phyloP scores from a whole-genome alignment of 2,888 invertebrate species.

The Gandaritis pyraliata region DNA sequence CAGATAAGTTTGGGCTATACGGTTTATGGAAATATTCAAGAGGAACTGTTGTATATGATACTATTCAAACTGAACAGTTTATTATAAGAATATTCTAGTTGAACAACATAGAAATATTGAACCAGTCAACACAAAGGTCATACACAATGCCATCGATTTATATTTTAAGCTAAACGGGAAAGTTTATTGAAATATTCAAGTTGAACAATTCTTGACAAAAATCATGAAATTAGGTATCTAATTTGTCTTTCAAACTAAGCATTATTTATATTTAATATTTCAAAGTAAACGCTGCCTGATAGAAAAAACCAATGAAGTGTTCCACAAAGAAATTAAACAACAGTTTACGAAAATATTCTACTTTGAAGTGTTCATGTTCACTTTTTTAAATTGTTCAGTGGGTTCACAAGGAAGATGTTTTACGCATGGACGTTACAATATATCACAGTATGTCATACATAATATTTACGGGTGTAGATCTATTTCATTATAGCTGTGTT shows the following conservation, averaged over 20 bases:
- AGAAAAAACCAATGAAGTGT: too few species aligned
- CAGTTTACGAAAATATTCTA: conserved; percentile 11
- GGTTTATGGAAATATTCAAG: background rate
- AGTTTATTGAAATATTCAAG: too few species aligned
- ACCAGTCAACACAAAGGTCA: too few species aligned
- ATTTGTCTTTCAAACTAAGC: too few species aligned
- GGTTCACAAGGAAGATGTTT: conserved; percentile 19
- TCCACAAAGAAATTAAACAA: background rate
- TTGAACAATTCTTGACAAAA: too few species aligned
- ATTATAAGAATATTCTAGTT: too few species aligned
- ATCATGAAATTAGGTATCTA: too few species aligned
- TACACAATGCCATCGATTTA: too few species aligned
- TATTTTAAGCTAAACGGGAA: too few species aligned
- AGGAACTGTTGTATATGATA: background rate
- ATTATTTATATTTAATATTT: too few species aligned
- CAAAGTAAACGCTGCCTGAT: too few species aligned
- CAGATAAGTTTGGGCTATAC: background rate
- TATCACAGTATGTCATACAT: conserved; percentile 68
- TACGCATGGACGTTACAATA: conserved; percentile 39
- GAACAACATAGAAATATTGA: too few species aligned
- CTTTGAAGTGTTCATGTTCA: conserved; percentile 25
- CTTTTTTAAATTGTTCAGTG: conserved; percentile 1
- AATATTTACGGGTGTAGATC: conserved; percentile 81
- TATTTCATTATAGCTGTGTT: conserved; percentile 73
- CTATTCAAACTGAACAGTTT: background rate